Base-by-base conservation (phyloP, 2,888 invertebrate species). In the Acrobasis consociella region DNA sequence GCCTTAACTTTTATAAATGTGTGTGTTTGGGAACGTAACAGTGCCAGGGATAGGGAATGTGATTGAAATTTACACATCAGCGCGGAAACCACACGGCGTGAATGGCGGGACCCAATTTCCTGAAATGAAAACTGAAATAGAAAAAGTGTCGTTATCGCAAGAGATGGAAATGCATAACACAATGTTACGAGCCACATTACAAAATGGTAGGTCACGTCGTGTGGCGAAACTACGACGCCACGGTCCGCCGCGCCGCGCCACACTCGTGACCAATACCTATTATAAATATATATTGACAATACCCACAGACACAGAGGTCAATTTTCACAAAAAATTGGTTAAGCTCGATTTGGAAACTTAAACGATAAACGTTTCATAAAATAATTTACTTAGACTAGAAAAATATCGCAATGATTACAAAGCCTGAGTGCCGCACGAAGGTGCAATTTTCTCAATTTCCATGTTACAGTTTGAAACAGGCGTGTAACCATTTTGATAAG, bases 191-290 rank as follows among this genome's bases (percentile, higher is more conserved):
- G 62, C 63, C 56, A 50, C 60, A 65, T 83, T 83, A 74, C 78
- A 68, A 78, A 79, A 79, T 68, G 62, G 74, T 70, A 70, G 73
- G 81, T 78, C 82, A 82, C 82, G 78, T 79, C 69, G 66, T 63
- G 65, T 83, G 78, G 71, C 73, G 83, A 69, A 80, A 83, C 65
- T 60, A 50, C 38, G 58, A 50, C 46, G 72, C 60, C 70, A 74
- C 77, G 81, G 67, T 74, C 68, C 63, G 64, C 38, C 69, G 73
- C 65, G 59, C 69, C 64, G 53, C 38, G 38, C 53, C 64, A 68
- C 66, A 65, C 69, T 64, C 60, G 70, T 66, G 72, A 65, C 67
- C 63, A 60, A 61, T 22, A 53, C 64, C 56, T 69, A 67, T 70
- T 67, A 7, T 73, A 66, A 65, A 64, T 64, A 63, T 67, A 74